These are phyloP conservation scores for Turdus rufiventris DNA, from an alignment of 2,113 vertebrate genomes.

Conservation along the genomic window DNA sequence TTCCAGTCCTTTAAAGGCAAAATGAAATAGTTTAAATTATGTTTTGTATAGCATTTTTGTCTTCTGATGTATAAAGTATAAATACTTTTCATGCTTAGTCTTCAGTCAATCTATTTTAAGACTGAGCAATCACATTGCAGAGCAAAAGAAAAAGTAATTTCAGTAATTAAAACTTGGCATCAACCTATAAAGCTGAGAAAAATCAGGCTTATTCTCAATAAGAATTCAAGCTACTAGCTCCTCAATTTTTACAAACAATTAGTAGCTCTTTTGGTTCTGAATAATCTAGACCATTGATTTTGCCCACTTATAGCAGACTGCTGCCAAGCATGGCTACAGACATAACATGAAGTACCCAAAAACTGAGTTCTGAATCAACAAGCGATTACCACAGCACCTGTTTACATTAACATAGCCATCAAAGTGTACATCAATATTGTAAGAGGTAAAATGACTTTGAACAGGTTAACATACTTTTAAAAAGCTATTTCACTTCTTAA, in stretches of 20 bases:
- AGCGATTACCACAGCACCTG: background rate
- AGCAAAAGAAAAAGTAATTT: background rate
- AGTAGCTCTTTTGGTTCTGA: background rate
- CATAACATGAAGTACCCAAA: background rate
- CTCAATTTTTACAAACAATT: background rate
- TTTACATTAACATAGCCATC: background rate
- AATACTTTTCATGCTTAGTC: background rate
- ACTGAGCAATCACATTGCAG: background rate
- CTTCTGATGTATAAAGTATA: background rate
- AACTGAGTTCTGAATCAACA: background rate
- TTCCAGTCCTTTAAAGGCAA: constrained; percentile 81
- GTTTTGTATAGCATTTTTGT: background rate
- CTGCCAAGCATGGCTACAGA: background rate
- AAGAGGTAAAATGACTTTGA: background rate
- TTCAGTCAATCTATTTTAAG: background rate
- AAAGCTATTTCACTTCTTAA: background rate
- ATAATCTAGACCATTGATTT: background rate
- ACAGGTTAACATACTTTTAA: background rate
- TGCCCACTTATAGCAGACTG: background rate
- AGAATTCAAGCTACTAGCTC: background rate
- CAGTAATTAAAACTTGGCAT: background rate
- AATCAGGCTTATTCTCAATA: background rate
- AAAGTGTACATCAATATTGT: background rate
- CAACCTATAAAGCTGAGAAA: background rate
- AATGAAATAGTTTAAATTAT: background rate